Evolutionary conservation across 2,113 vertebrate species (phyloP).

Genomic region (Brienomyrus brachyistius): DNA sequence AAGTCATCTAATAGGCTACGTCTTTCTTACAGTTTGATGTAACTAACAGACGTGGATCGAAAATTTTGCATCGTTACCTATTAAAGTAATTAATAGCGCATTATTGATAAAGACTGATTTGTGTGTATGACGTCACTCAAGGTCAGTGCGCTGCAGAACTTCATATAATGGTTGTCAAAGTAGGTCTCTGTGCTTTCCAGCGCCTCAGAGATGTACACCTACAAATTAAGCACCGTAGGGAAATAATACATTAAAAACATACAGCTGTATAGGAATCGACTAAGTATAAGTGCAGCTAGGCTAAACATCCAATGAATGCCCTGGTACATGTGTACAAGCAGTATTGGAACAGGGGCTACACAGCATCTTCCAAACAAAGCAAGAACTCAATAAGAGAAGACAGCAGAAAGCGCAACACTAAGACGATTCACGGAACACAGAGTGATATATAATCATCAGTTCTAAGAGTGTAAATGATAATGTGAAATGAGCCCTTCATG

Average conservation of each 20-base stretch:
- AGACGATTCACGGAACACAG: not conserved
- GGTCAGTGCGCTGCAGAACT: too few species aligned
- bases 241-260: not conserved
- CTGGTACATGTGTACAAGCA: not conserved
- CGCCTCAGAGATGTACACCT: not conserved
- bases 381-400: not conserved
- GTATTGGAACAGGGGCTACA: not conserved
- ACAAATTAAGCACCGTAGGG: not conserved
- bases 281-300: not conserved
- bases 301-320: not conserved
- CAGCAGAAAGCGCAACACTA: not conserved
- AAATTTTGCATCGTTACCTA: too few species aligned
- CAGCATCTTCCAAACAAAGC: not conserved
- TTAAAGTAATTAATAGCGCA: too few species aligned
- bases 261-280: not conserved
- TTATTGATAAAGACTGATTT: too few species aligned
- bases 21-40: too few species aligned
- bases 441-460: not conserved
- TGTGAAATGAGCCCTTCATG: conserved; percentile 27
- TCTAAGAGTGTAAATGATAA: conserved; percentile 22
- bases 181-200: not conserved
- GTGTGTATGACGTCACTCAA: too few species aligned
- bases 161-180: too few species aligned
- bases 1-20: too few species aligned
- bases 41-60: too few species aligned